phyloP scores from a whole-genome alignment of 2,113 vertebrate species.

The Elanus axillaris region DNA sequence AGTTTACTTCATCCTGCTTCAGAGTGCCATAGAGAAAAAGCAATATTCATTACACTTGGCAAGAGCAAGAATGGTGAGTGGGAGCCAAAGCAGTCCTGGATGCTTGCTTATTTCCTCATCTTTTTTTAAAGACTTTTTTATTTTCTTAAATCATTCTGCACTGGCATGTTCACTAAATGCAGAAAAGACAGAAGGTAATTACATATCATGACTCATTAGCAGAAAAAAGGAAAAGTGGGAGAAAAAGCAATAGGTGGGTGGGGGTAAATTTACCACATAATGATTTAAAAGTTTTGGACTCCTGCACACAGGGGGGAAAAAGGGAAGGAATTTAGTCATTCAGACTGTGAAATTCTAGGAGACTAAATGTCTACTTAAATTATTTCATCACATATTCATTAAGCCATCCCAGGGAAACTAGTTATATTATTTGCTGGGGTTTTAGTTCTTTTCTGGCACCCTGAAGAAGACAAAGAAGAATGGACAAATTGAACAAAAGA shows the following conservation, averaged over 20 bases:
- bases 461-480: conserved; percentile 2
- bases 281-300: conserved; percentile 58
- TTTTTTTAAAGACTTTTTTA: conserved; percentile 40
- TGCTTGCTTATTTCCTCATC: conserved; percentile 50
- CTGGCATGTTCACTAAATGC: conserved; percentile 68
- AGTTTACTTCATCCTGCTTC: conserved; percentile 39
- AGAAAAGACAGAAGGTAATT: conserved; percentile 71
- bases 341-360: conserved; percentile 49
- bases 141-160: conserved; percentile 36
- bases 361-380: conserved; percentile 40
- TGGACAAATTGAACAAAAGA: not conserved
- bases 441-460: conserved; percentile 16
- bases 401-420: conserved; percentile 19
- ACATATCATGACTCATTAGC: conserved; percentile 69
- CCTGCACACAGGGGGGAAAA: not conserved
- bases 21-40: conserved; percentile 3
- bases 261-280: conserved; percentile 55
- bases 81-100: conserved; percentile 5
- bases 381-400: conserved; percentile 57
- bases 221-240: conserved; percentile 46
- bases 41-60: conserved; percentile 51
- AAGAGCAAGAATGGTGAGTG: conserved; percentile 20
- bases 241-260: conserved; percentile 61
- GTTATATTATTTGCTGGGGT: conserved; percentile 7
- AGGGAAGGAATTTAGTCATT: conserved; percentile 46